Percentiles rank a stretch among this genome's conserved stretches.
Evolutionary conservation across 1,140 invertebrate genomes (phyloP).

Genomic region (Diplogasteroides magnus): DNA sequence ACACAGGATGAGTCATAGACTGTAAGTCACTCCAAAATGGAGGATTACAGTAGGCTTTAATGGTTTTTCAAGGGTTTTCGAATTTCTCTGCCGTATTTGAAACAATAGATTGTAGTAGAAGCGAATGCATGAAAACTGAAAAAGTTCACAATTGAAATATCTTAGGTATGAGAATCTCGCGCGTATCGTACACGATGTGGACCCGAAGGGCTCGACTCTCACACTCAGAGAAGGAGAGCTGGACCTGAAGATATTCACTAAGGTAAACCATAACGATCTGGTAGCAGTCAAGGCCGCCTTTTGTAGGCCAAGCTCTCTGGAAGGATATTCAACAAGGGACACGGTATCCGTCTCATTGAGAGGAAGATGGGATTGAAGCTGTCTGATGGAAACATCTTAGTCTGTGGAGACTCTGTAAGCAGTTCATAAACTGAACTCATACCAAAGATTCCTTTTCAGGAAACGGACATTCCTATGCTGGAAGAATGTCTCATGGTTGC

Average conservation of each 20-base stretch:
- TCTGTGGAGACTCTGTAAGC: constrained; percentile 1
- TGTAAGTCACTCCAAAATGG: constrained; percentile 11
- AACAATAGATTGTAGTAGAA: not conserved
- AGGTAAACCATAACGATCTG: constrained; percentile 1
- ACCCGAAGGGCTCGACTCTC: constrained; percentile 28
- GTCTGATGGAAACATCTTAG: constrained; percentile 2
- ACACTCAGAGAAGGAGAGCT: constrained; percentile 28
- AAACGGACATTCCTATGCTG: constrained; percentile 54
- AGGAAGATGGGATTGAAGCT: constrained; percentile 27
- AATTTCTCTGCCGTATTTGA: not conserved
- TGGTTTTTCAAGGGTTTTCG: constrained; percentile 16
- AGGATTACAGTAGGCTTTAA: constrained; percentile 11
- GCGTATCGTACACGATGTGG: constrained; percentile 31
- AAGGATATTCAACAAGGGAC: constrained; percentile 37
- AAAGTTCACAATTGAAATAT: constrained; percentile 2
- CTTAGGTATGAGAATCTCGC: constrained; percentile 24
- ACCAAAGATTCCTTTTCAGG: constrained; percentile 44
- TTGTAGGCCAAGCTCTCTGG: constrained; percentile 33
- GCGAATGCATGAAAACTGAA: not conserved
- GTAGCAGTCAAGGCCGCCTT: not conserved
- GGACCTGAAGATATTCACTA: constrained; percentile 35
- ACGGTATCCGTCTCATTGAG: constrained; percentile 26
- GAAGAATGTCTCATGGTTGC: constrained; percentile 38
- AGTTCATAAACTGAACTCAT: constrained; percentile 35
- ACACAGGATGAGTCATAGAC: constrained; percentile 1